phyloP scores from a whole-genome alignment of 2,797 vertebrate species.

The Sebastiscus albofasciatus region DNA sequence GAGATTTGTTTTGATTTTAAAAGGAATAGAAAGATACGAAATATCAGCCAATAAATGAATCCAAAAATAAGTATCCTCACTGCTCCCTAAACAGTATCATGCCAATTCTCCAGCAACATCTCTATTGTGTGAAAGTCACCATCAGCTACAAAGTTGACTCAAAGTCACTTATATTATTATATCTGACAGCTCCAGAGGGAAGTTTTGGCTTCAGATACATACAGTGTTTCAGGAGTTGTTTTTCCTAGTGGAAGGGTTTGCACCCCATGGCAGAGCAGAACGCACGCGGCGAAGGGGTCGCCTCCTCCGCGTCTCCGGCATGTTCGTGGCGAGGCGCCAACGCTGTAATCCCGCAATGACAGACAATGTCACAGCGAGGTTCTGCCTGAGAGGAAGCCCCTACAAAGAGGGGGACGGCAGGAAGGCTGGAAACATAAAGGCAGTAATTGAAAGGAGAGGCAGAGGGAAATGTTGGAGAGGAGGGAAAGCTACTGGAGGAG shows the following conservation, averaged over 20 bases:
- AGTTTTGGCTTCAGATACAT: constrained; percentile 27
- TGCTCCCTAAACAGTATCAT: not conserved
- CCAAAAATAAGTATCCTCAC: constrained; percentile 17
- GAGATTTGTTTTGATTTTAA: constrained; percentile 10
- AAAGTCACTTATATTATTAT: constrained; percentile 50
- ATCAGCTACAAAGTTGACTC: constrained; percentile 49
- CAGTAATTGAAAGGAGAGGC: constrained; percentile 61
- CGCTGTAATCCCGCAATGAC: constrained; percentile 67
- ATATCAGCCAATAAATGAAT: constrained; percentile 2
- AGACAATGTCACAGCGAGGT: constrained; percentile 71
- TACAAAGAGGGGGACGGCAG: constrained; percentile 48
- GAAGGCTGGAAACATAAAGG: constrained; percentile 53
- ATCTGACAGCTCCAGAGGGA: constrained; percentile 47
- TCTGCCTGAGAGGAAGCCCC: constrained; percentile 61
- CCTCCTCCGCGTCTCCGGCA: constrained; percentile 46
- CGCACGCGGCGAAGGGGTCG: constrained; percentile 43
- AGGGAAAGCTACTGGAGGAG: constrained; percentile 17
- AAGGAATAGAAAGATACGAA: not conserved
- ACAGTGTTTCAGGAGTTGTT: constrained; percentile 33
- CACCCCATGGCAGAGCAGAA: constrained; percentile 44
- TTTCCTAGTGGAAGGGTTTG: constrained; percentile 35
- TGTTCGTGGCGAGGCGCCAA: constrained; percentile 59
- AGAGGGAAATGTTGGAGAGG: constrained; percentile 36
- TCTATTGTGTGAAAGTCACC: constrained; percentile 34
- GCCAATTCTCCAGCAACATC: constrained; percentile 2